Percentiles rank a stretch among this genome's conserved stretches.
Evolutionary conservation across 2,797 vertebrate genomes (phyloP).

Genomic region (Eutrigla gurnardus): DNA sequence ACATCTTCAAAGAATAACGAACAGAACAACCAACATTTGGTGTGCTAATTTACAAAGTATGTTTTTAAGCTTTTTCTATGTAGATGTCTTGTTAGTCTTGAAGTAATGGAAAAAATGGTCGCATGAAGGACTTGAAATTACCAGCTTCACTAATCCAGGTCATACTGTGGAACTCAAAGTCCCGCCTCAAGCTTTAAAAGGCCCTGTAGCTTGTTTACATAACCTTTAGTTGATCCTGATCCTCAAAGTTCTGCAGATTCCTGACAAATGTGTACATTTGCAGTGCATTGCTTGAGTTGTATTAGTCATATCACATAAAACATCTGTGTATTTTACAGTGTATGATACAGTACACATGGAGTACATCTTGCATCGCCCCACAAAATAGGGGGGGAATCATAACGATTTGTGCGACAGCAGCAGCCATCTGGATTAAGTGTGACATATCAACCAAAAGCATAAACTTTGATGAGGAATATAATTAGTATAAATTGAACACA

Average conservation of each 20-base stretch:
- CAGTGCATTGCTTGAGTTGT: constrained; percentile 5
- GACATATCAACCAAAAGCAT: not conserved
- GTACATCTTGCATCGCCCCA: not conserved
- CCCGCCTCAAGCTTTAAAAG: constrained; percentile 42
- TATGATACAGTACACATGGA: not conserved
- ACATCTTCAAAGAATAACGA: constrained; percentile 55
- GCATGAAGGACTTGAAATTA: constrained; percentile 40
- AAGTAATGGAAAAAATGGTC: constrained; percentile 24
- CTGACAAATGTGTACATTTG: constrained; percentile 26
- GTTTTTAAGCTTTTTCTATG: constrained; percentile 47
- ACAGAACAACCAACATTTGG: constrained; percentile 34
- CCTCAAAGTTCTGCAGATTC: constrained; percentile 27
- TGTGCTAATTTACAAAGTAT: constrained; percentile 31
- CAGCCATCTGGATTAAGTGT: not conserved
- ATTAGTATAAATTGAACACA: not conserved
- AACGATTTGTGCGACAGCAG: not conserved
- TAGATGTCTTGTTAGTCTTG: constrained; percentile 32
- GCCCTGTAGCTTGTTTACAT: constrained; percentile 44
- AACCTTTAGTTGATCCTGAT: constrained; percentile 44
- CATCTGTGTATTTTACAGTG: constrained; percentile 1
- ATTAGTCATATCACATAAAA: not conserved
- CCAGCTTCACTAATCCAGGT: constrained; percentile 47
- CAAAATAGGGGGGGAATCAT: not conserved
- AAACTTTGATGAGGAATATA: not conserved
- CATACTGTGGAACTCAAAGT: constrained; percentile 44